Conservation (phyloP, 2,113 vertebrate species). For the Tetraodon nigroviridis region DNA sequence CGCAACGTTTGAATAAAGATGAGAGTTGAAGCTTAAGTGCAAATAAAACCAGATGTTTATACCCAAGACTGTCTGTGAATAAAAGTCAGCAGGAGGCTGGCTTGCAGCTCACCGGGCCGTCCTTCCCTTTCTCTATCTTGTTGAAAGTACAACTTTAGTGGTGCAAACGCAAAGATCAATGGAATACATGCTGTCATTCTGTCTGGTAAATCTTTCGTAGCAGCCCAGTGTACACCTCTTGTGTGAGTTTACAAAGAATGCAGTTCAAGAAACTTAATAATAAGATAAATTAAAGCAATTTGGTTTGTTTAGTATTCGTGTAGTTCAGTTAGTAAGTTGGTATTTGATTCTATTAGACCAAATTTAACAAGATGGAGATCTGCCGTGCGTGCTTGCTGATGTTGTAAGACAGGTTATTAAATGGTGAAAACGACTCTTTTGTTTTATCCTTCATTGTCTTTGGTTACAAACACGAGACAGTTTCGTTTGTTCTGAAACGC, state of each 20-base stretch:
- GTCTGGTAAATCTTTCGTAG: background rate
- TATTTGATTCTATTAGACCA: slow-evolving; percentile 24
- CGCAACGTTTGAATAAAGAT: slow-evolving; percentile 24
- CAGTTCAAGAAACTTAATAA: slow-evolving; percentile 27
- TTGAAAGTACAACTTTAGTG: background rate
- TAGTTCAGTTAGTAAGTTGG: slow-evolving; percentile 42
- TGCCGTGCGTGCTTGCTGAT: slow-evolving; percentile 25
- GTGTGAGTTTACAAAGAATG: slow-evolving; percentile 9
- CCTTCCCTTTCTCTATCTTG: background rate
- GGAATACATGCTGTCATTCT: background rate
- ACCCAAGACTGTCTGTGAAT: slow-evolving; percentile 3
- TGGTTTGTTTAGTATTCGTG: slow-evolving; percentile 31
- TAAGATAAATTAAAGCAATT: slow-evolving; percentile 29
- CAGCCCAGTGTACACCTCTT: background rate
- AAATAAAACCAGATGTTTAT: slow-evolving; percentile 34
- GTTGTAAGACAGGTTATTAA: slow-evolving; percentile 28
- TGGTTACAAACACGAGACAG: no score
- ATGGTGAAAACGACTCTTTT: background rate
- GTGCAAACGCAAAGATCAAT: slow-evolving; percentile 14
- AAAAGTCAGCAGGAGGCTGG: background rate
- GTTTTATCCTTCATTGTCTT: no score
- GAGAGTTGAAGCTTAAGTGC: slow-evolving; percentile 14
- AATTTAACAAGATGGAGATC: slow-evolving; percentile 19
- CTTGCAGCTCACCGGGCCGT: background rate
- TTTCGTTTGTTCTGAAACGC: no score